Evolutionary conservation across 2,888 invertebrate genomes (phyloP).

Genomic region (Dryocosmus kuriphilus): DNA sequence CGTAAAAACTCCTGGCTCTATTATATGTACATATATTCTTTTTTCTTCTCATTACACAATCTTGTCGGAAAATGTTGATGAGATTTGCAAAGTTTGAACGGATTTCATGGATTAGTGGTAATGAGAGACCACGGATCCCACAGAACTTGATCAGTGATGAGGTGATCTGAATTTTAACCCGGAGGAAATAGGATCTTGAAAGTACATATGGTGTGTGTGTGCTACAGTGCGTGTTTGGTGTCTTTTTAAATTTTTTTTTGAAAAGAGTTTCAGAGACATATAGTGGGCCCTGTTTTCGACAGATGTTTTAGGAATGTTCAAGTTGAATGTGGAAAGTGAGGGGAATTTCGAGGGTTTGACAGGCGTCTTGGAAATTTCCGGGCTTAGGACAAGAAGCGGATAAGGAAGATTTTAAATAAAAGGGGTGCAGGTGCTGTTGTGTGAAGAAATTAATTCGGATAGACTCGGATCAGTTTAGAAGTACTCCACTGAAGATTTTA

Average conservation of each 20-base stretch:
- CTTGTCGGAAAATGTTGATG: background rate
- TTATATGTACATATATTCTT: background rate
- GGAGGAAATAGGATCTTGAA: background rate
- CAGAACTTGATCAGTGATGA: background rate
- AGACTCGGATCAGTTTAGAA: background rate
- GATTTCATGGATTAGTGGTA: background rate
- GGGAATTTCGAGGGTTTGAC: constrained; percentile 4
- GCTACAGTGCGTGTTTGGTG: background rate
- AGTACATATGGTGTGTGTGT: background rate
- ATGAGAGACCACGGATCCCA: background rate
- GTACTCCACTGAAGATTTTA: constrained; percentile 14
- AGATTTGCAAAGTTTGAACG: background rate
- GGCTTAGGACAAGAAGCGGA: background rate
- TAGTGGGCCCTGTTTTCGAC: background rate
- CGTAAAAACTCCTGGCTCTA: background rate
- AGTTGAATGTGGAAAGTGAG: constrained; percentile 9
- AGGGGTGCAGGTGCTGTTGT: constrained; percentile 1
- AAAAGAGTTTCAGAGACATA: background rate
- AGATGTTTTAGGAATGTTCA: background rate
- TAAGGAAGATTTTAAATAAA: background rate
- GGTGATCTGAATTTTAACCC: background rate
- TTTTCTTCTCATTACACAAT: background rate
- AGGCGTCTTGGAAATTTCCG: constrained; percentile 10
- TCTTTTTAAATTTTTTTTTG: background rate
- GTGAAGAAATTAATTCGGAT: background rate